phyloP scores from a whole-genome alignment of 1,140 invertebrate genomes.

The Tetraneura akinire region DNA sequence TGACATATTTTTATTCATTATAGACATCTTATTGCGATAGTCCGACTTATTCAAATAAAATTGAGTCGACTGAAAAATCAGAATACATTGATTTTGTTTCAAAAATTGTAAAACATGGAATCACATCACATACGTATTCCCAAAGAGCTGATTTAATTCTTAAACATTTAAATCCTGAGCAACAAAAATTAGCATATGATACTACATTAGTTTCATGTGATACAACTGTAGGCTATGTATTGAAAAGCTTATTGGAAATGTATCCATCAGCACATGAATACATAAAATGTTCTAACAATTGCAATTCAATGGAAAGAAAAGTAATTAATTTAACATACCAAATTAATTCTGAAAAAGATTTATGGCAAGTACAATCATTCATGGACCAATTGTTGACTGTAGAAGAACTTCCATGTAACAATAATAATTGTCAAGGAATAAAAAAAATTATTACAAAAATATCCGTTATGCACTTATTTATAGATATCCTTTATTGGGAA shows the following conservation, averaged over 20 bases:
- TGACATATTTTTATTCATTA: no score
- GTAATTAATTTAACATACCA: not conserved
- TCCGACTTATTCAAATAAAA: not conserved
- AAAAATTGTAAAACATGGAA: not conserved
- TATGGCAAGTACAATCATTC: not conserved
- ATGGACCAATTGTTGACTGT: not conserved
- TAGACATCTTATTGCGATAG: constrained; percentile 5
- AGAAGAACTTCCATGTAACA: not conserved
- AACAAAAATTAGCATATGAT: not conserved
- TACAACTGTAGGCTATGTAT: not conserved
- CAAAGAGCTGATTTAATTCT: not conserved
- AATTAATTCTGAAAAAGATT: no score
- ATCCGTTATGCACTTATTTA: not conserved
- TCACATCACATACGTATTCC: not conserved
- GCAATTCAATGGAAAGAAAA: not conserved
- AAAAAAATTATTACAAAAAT: not conserved
- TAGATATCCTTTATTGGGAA: not conserved
- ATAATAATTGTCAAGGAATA: not conserved
- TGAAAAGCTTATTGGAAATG: not conserved
- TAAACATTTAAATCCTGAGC: not conserved
- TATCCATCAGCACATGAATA: not conserved
- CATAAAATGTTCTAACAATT: not conserved
- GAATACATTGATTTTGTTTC: not conserved
- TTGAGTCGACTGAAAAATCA: not conserved
- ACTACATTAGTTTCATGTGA: not conserved